A percentile compares a stretch with the other conserved stretches of the same genome.
Evolutionary conservation across 2,797 vertebrate genomes (phyloP).

Genomic region (Taeniopygia guttata): DNA sequence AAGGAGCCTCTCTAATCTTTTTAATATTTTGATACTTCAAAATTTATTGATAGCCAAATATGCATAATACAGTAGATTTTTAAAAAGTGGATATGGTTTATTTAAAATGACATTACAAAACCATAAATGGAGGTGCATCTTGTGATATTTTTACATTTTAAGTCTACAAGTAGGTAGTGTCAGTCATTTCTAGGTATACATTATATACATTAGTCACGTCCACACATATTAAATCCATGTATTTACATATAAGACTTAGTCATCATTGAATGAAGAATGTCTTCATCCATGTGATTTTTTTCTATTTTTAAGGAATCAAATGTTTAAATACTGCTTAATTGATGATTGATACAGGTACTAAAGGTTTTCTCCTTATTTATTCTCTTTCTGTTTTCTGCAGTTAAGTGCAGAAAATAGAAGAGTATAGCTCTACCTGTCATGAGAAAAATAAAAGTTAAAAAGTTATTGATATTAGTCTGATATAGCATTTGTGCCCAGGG

Average conservation of each 20-base stretch:
- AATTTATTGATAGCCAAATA: constrained; percentile 26
- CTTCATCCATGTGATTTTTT: neutral
- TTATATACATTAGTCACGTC: neutral
- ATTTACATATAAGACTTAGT: neutral
- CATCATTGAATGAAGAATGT: neutral
- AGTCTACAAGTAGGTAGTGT: neutral
- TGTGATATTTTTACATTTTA: neutral
- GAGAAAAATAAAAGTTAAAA: neutral
- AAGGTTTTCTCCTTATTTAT: neutral
- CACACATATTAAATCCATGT: neutral
- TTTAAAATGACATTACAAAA: neutral
- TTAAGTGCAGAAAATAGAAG: neutral
- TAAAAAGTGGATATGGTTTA: neutral
- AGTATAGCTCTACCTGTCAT: neutral
- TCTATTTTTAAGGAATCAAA: neutral
- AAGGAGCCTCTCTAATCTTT: constrained; percentile 2
- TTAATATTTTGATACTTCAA: constrained; percentile 43
- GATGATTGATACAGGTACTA: neutral
- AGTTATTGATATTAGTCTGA: neutral
- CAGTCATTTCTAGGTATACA: neutral
- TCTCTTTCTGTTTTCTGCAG: too few species aligned
- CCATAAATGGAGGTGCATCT: neutral
- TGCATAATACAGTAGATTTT: neutral
- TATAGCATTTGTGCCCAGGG: neutral
- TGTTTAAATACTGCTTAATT: neutral